Evolutionary conservation across 2,797 vertebrate species (phyloP), one percentile per base, ranked within the genome.

Genomic region (Chaetodon trifasciatus): DNA sequence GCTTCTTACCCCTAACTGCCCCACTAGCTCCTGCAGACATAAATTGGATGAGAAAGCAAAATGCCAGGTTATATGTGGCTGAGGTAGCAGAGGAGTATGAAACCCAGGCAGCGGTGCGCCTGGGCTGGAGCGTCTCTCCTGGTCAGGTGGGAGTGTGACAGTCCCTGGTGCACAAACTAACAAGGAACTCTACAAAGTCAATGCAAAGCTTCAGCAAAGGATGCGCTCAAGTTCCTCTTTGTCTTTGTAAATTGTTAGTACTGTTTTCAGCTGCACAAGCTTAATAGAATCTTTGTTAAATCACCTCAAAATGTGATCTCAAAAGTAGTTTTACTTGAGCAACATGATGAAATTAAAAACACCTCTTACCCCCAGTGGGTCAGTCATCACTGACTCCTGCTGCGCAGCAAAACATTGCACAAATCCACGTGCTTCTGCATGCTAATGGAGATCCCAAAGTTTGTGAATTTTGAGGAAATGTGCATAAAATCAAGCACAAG

Each of bases 41-140:
- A 92, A 83, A 95, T 92, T 80, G 79, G 87, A 93, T 91, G 85
- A 92, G 91, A 94, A 93, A 86, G 92, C 88, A 89, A 87, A 90
- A 88, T 86, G 86, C 90, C 90, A 90, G 81, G 88, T 90, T 87
- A 74, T 72, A 88, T 87, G 86, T 80, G 79, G 71, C 77, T 76
- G 67, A 78, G 76, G 64, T 64, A 65, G 63, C 62, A 23, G n/a
- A 21, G 64, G 49, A 83, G 76, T 35, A 70, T 76, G 39, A 80
- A 72, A 56, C 13, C 24, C 60, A 55, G 70, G 74, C 68, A 78
- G 17, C 68, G 56, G 0, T 50, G 76, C 79, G 56, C 40, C 58
- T 62, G 73, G n/a, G 74, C 57, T 65, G 70, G 73, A 89, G 81
- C 50, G 52, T 88, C 90, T 85, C 75, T 71, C 62, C 78, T 88